phyloP scores from a whole-genome alignment of 2,888 invertebrate species.

The Dryocosmus kuriphilus region DNA sequence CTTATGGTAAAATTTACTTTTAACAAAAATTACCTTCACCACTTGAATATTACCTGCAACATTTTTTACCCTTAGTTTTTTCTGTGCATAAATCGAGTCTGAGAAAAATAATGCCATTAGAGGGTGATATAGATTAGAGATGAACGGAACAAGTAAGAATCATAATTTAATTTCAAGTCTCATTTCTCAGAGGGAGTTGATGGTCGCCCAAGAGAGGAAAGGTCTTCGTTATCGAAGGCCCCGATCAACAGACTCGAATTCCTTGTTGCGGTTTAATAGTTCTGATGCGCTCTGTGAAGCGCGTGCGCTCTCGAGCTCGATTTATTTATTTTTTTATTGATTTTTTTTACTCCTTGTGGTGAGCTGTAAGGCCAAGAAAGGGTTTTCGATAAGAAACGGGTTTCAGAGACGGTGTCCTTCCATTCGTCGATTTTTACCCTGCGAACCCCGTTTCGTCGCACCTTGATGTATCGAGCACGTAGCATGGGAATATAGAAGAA shows the following conservation, averaged over 20 bases:
- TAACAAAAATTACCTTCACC: too few species aligned
- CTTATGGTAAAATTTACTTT: too few species aligned
- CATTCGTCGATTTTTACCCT: slow-evolving; percentile 39
- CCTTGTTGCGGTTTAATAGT: slow-evolving; percentile 42
- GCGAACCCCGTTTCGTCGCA: slow-evolving; percentile 4
- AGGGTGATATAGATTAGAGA: background rate
- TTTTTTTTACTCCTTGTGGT: slow-evolving; percentile 7
- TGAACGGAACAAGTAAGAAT: background rate
- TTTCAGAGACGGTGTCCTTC: slow-evolving; percentile 48
- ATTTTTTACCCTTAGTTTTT: too few species aligned
- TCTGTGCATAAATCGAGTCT: too few species aligned
- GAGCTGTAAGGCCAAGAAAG: slow-evolving; percentile 41
- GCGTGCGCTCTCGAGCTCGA: slow-evolving; percentile 30
- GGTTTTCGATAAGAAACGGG: slow-evolving; percentile 59
- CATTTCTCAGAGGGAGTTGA: slow-evolving; percentile 36
- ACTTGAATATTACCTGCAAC: too few species aligned
- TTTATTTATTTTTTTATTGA: slow-evolving; percentile 15
- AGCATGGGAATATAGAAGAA: background rate
- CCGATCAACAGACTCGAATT: slow-evolving; percentile 49
- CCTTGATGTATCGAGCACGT: slow-evolving; percentile 24
- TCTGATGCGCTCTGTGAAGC: slow-evolving; percentile 22
- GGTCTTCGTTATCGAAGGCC: slow-evolving; percentile 48
- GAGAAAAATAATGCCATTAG: background rate
- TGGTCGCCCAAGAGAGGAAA: slow-evolving; percentile 39
- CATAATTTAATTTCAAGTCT: slow-evolving; percentile 15